Percentiles rank a stretch among this genome's conserved stretches.
These are phyloP conservation scores for Congeria kusceri DNA, from an alignment of 2,888 invertebrate genomes.

Conservation along the genomic window DNA sequence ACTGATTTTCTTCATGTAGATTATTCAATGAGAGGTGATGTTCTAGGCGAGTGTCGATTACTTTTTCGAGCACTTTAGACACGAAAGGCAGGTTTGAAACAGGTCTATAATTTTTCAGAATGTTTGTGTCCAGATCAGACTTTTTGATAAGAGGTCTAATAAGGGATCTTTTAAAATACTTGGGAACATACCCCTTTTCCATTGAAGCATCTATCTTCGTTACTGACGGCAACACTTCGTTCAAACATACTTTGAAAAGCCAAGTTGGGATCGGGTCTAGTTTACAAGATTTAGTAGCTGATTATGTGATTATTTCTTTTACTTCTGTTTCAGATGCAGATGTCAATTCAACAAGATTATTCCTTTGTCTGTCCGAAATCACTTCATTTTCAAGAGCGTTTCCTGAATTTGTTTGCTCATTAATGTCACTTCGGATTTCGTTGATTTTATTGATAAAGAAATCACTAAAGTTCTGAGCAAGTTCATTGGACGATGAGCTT, in stretches of 20 bases:
- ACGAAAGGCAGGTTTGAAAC: constrained; percentile 11
- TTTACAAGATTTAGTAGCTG: constrained; percentile 35
- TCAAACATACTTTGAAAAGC: constrained; percentile 28
- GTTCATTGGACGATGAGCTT: constrained; percentile 13
- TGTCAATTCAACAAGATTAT: background rate
- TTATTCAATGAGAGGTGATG: constrained; percentile 12
- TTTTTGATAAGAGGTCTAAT: constrained; percentile 33
- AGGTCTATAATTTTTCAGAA: constrained; percentile 18
- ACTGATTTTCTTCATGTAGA: constrained; percentile 22
- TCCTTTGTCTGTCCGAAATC: too few relatives aligned
- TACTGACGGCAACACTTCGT: constrained; percentile 19
- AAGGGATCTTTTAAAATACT: constrained; percentile 30
- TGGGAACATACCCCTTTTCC: constrained; percentile 25
- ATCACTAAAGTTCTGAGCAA: constrained; percentile 42
- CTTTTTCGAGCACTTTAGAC: constrained; percentile 26
- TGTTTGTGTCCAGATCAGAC: constrained; percentile 21
- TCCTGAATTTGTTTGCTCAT: background rate
- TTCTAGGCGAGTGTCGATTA: constrained; percentile 15
- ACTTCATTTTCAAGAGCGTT: too few relatives aligned
- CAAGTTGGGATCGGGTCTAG: constrained; percentile 34
- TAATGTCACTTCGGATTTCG: constrained; percentile 29
- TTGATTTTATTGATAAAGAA: constrained; percentile 41
- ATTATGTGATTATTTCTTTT: constrained; percentile 28
- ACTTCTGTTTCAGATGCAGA: constrained; percentile 10
- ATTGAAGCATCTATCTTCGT: constrained; percentile 13